These are phyloP conservation scores for Megalurothrips usitatus DNA, from an alignment of 2,888 invertebrate genomes.

Conservation along the genomic window DNA sequence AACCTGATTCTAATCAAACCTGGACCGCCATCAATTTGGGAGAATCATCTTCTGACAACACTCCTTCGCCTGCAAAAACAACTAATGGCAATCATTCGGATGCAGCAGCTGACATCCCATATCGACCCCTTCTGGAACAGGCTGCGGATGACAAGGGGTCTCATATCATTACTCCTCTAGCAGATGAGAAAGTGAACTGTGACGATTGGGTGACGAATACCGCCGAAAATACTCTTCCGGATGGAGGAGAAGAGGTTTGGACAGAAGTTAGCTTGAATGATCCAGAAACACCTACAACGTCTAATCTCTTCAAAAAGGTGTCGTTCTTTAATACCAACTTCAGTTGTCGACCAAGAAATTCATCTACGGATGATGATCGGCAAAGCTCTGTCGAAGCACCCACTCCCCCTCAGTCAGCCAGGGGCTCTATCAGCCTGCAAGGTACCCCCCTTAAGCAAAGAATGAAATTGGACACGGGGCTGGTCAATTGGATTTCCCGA, in stretches of 20 bases:
- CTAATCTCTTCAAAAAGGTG: background rate
- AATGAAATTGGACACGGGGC: slow-evolving; percentile 50
- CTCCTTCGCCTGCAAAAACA: background rate
- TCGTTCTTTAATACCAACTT: slow-evolving; percentile 11
- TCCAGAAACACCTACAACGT: slow-evolving; percentile 47
- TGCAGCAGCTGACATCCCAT: background rate
- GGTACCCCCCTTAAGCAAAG: slow-evolving; percentile 22
- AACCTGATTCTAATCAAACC: background rate
- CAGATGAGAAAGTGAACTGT: background rate
- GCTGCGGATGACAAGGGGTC: background rate
- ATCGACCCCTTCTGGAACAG: background rate
- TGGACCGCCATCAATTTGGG: slow-evolving; percentile 1
- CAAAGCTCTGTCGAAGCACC: background rate
- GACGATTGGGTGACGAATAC: background rate
- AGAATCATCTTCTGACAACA: background rate
- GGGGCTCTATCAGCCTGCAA: slow-evolving; percentile 28
- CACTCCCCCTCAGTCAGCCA: slow-evolving; percentile 29
- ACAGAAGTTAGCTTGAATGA: slow-evolving; percentile 64
- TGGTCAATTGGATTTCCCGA: slow-evolving; percentile 54
- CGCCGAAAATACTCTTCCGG: background rate
- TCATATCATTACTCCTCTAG: background rate
- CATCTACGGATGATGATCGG: slow-evolving; percentile 31
- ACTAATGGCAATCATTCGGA: background rate
- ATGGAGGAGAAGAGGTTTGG: slow-evolving; percentile 56
- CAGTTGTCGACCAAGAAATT: slow-evolving; percentile 2